A percentile compares a stretch with the other conserved stretches of the same genome.
phyloP scores from a whole-genome alignment of 1,140 invertebrate species.

The Drosophila simulans region DNA sequence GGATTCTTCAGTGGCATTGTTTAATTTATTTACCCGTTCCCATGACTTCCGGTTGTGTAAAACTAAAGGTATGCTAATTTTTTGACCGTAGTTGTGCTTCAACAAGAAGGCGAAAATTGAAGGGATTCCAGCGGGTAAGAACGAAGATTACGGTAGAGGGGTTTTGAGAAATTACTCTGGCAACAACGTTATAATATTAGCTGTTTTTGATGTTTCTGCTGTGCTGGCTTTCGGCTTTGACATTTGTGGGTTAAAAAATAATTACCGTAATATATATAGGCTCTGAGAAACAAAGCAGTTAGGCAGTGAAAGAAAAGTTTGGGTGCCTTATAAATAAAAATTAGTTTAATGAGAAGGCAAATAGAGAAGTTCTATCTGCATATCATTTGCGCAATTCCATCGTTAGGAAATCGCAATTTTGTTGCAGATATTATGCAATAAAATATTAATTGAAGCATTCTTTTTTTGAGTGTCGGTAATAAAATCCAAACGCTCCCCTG shows the following conservation, averaged over 20 bases:
- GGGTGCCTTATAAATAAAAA: not conserved
- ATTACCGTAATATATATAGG: constrained; percentile 68
- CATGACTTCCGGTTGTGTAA: not conserved
- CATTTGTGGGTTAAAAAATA: constrained; percentile 76
- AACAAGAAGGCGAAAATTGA: constrained; percentile 6
- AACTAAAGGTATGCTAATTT: not conserved
- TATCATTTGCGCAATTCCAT: too few relatives aligned
- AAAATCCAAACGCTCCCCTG: constrained; percentile 17
- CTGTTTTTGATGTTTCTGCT: constrained; percentile 17
- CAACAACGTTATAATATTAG: constrained; percentile 58
- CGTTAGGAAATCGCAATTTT: too few relatives aligned
- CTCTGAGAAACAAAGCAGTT: constrained; percentile 16
- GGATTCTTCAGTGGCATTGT: not conserved
- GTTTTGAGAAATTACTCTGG: constrained; percentile 68
- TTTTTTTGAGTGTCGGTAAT: constrained; percentile 8
- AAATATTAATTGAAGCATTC: not conserved
- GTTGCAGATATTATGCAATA: not conserved
- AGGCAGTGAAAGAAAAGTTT: not conserved
- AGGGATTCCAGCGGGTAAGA: not conserved
- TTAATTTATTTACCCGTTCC: too few relatives aligned
- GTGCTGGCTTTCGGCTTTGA: constrained; percentile 51
- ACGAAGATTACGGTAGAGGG: constrained; percentile 37
- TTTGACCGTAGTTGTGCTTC: not conserved
- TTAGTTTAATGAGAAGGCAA: too few relatives aligned
- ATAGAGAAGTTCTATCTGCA: too few relatives aligned